A percentile compares a stretch with the other conserved stretches of the same genome.
Evolutionary conservation across 2,113 vertebrate genomes (phyloP).

Genomic region (Lonchura striata): DNA sequence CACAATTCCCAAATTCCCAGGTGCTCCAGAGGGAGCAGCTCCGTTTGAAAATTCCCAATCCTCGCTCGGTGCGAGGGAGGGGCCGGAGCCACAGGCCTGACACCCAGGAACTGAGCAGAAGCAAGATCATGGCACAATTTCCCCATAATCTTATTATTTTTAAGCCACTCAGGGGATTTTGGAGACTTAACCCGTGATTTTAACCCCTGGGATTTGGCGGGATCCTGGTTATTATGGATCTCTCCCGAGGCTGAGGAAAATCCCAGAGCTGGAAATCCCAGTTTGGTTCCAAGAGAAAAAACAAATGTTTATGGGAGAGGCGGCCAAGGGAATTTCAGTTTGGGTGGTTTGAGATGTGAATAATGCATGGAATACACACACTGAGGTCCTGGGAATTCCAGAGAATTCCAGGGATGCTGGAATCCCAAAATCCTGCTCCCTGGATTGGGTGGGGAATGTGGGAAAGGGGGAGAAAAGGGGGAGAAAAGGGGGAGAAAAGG

Average conservation of each 20-base stretch:
- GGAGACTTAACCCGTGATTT: neutral
- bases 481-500: neutral
- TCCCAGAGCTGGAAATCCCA: neutral
- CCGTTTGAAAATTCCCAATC: neutral
- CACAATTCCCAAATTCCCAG: neutral
- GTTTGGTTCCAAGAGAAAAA: neutral
- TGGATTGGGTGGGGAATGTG: neutral
- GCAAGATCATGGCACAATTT: neutral
- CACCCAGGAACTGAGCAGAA: neutral
- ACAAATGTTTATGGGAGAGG: neutral
- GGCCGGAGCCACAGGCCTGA: neutral
- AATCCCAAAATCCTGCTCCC: neutral
- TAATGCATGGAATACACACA: neutral
- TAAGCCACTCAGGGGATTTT: neutral
- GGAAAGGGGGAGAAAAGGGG: neutral
- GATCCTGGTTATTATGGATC: neutral
- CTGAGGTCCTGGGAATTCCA: neutral
- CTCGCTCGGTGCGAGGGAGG: rapidly evolving
- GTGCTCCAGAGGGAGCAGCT: neutral
- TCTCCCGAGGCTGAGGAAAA: neutral
- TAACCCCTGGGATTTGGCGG: neutral
- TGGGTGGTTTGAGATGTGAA: neutral
- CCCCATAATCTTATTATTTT: neutral
- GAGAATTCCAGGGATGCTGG: neutral
- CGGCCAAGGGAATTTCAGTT: neutral